phyloP scores from a whole-genome alignment of 1,140 invertebrate genomes.

The Oreohelix idahoensis region DNA sequence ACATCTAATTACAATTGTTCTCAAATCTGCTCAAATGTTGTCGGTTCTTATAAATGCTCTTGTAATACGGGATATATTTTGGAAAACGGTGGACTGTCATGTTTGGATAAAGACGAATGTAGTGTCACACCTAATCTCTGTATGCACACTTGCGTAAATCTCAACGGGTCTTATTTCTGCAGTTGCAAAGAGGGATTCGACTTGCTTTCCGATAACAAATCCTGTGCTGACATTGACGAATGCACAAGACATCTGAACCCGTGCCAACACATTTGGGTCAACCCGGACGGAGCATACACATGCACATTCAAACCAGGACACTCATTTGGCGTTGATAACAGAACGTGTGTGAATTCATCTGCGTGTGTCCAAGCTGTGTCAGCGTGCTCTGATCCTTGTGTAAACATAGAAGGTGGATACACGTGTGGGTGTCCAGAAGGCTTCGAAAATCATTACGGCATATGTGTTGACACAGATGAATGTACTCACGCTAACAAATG shows the following conservation, averaged over 20 bases:
- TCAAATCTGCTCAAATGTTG: neutral
- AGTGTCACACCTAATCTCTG: neutral
- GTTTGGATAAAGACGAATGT: slow-evolving; percentile 10
- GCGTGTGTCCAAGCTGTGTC: neutral
- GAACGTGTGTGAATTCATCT: neutral
- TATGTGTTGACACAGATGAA: slow-evolving; percentile 32
- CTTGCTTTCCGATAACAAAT: neutral
- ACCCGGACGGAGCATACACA: neutral
- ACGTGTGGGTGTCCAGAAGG: slow-evolving; percentile 42
- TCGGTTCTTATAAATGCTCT: neutral
- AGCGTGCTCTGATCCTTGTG: neutral
- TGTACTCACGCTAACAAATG: neutral
- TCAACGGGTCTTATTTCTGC: slow-evolving; percentile 43
- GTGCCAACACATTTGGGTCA: neutral
- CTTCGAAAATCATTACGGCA: slow-evolving; percentile 16
- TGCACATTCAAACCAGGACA: neutral
- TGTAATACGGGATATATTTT: neutral
- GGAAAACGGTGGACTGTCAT: neutral
- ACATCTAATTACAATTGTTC: neutral
- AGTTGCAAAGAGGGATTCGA: slow-evolving; percentile 39
- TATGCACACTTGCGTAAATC: neutral
- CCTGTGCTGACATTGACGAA: slow-evolving; percentile 12
- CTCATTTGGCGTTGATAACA: neutral
- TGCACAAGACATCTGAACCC: neutral
- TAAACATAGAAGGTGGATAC: neutral